Base-by-base conservation (phyloP, 2,797 vertebrate genomes). In the Urosaurus nigricauda region DNA sequence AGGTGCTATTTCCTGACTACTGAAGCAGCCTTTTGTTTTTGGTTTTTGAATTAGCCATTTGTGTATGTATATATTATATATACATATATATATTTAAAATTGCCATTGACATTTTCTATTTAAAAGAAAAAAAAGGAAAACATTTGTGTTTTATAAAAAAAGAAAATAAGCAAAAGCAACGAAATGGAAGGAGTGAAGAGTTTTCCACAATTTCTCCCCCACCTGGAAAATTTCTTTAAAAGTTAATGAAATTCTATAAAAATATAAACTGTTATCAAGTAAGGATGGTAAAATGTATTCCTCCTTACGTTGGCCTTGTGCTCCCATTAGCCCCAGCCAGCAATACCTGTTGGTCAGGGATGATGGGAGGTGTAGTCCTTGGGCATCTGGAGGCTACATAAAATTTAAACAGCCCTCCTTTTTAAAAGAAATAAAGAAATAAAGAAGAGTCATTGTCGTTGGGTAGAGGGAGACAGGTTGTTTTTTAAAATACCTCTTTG, bases 1-100 rank as follows among this genome's bases (percentile, higher is more conserved):
- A 96, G 97, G 97, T 97, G 97, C 97, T 97, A 97, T 95, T 93
- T 96, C 93, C 86, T 91, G 94, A 96, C 95, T 95, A 95, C 96
- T 94, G 93, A 96, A 95, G 96, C 95, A 95, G 93, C 96, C 95
- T 94, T 94, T 82, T 85, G 43, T 43, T 43, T 3, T 43, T 43
- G 43, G 43, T 51, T 88, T 58, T 90, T 95, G 92, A 93, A 93
- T 94, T 9, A 53, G 65, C 93, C 92, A 95, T 96, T 95, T 91
- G 91, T 74, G 53, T 89, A 40, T 89, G 79, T 86, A 43, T 85
- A 40, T 82, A 77, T 96, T 60, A 96, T 96, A 96, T 94, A 83
- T 24, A 73, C 58, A 73, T 60, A 77, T 47, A 68, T 58, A 83
- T 96, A 96, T 96, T 96, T 92, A 96, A 93, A 1, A 70, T 93